A percentile compares a stretch with the other conserved stretches of the same genome.
Evolutionary conservation across 2,797 vertebrate genomes (phyloP).

Genomic region (Uromys caudimaculatus): DNA sequence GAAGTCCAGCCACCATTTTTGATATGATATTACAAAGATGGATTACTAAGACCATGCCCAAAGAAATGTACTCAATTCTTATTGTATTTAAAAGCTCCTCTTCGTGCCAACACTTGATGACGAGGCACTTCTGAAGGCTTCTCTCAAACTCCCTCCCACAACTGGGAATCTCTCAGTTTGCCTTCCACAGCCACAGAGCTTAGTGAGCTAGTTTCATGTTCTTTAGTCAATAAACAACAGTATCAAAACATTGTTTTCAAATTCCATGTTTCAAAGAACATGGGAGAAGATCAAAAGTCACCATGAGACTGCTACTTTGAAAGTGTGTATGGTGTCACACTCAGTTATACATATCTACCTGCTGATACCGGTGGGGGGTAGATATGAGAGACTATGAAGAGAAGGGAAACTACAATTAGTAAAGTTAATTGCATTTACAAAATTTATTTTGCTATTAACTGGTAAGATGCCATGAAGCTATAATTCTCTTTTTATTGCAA

Average conservation of each 20-base stretch:
- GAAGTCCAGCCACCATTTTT: neutral
- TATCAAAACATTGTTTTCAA: constrained; percentile 56
- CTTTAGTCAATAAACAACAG: constrained; percentile 61
- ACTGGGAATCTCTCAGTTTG: constrained; percentile 40
- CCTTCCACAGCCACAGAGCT: neutral
- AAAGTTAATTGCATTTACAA: neutral
- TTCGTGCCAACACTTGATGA: constrained; percentile 40
- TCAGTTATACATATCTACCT: neutral
- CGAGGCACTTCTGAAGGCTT: constrained; percentile 39
- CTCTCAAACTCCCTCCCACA: constrained; percentile 57
- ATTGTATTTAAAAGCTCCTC: constrained; percentile 20
- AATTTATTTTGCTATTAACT: constrained; percentile 40
- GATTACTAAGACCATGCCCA: constrained; percentile 29
- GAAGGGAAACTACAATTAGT: neutral
- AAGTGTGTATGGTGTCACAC: neutral
- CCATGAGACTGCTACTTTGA: constrained; percentile 21
- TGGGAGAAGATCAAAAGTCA: constrained; percentile 24
- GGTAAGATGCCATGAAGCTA: constrained; percentile 13
- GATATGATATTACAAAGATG: constrained; percentile 4
- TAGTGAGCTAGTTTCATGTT: neutral
- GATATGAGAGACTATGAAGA: neutral
- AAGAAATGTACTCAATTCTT: constrained; percentile 7
- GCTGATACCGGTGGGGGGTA: neutral
- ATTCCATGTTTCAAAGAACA: constrained; percentile 20
- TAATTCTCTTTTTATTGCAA: constrained; percentile 40